Base-by-base conservation (phyloP, 2,888 invertebrate species). In the Smittia sp. region DNA sequence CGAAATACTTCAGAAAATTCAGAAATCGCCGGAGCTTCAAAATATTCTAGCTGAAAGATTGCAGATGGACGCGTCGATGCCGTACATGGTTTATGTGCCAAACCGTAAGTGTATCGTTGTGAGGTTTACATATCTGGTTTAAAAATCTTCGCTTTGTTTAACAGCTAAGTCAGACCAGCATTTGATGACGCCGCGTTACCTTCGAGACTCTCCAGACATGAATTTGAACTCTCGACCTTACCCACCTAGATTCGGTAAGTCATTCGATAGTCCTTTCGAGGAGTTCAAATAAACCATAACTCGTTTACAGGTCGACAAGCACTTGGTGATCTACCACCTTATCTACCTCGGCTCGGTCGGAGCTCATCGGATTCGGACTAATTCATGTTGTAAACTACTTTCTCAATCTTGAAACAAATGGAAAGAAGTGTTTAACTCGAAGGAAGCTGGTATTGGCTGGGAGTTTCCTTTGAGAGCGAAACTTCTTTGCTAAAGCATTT, bases 161-260 rank as follows among this genome's bases (percentile, higher is more conserved):
- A 65, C 63, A 63, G 25, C 6, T n/a, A 6, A 63, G 22, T n/a
- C 6, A 18, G 20, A 65, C 2, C 9, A 25, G 3, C n/a, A 67
- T 11, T 4, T 38, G 39, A 67, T 39, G 20, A 46, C 41, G 15
- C 73, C 73, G 3, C 22, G 73, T 1, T 73, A 27, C 25, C 25
- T 32, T 15, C 63, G 73, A 38, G 73, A 73, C 4, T 20, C 72
- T 1, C 22, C 72, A n/a, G 72, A 73, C 11, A n/a, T 6, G 20
- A 73, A 73, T 27, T 52, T 73, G 9, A 63, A 73, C 20, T 54
- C 58, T 1, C 73, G 73, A 4, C 73, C 73, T 11, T 73, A 65
- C 25, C 73, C 73, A 73, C 73, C 73, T 1, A 11, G 73, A 25
- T 73, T 73, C 32, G 73, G 73, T 9, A 32, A 24, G n/a, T 6